phyloP scores from a whole-genome alignment of 2,888 invertebrate genomes.

The Theodoxus fluviatilis region DNA sequence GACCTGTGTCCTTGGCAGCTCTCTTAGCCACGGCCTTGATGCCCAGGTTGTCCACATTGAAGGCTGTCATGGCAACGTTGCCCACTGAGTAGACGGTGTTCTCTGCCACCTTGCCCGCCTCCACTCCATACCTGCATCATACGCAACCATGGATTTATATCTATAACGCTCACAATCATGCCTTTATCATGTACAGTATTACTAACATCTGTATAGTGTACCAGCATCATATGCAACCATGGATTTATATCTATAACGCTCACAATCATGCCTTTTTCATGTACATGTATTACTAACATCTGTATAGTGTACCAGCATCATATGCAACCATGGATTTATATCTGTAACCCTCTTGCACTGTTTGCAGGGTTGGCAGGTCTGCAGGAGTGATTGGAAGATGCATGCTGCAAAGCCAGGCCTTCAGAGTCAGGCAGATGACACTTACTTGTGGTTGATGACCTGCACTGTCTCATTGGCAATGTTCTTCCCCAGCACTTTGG shows the following conservation, averaged over 20 bases:
- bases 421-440: too few relatives aligned
- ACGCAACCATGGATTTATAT: not conserved
- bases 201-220: too few relatives aligned
- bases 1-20: slow-evolving; percentile 60
- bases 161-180: too few relatives aligned
- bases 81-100: slow-evolving; percentile 76
- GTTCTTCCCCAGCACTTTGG: slow-evolving; percentile 71
- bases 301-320: too few relatives aligned
- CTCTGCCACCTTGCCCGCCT: slow-evolving; percentile 74
- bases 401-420: not conserved
- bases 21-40: slow-evolving; percentile 70
- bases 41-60: slow-evolving; percentile 74
- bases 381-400: not conserved
- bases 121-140: slow-evolving; percentile 73
- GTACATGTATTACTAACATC: too few relatives aligned
- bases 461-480: slow-evolving; percentile 78
- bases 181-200: too few relatives aligned
- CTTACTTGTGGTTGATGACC: slow-evolving; percentile 78
- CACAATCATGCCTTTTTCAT: too few relatives aligned
- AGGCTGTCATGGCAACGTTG: slow-evolving; percentile 74
- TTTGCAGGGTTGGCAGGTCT: not conserved
- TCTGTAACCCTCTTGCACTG: not conserved
- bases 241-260: not conserved
- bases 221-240: too few relatives aligned
- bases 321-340: too few relatives aligned